Evolutionary conservation across 1,140 invertebrate genomes (phyloP), one percentile per base, ranked within the genome.

Genomic region (Orussus abietinus): DNA sequence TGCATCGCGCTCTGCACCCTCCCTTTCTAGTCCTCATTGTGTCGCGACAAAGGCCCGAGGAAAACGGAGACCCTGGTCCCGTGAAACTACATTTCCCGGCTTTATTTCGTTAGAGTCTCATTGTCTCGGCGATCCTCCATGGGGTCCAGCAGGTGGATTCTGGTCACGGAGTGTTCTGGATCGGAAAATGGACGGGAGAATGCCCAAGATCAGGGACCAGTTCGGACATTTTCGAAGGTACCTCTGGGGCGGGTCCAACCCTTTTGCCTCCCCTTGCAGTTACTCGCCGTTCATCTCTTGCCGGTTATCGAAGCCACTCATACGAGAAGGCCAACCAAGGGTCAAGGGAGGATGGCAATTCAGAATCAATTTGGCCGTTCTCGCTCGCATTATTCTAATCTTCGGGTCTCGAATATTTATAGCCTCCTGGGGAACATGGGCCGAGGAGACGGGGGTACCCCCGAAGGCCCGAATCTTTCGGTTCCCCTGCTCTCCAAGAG

Each of bases 401-500:
- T 12, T 7, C 21, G 14, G 10, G 4, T n/a, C 3, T 20, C 18
- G n/a, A 19, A 18, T 18, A 36, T 19, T 36, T 36, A 18, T 13
- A 10, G 18, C n/a, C 10, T 11, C 31, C 12, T 10, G 31, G 14
- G 10, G 31, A 7, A 6, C 14, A 7, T 9, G 7, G 14, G 34
- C n/a, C n/a, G n/a, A n/a, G n/a, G n/a, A n/a, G n/a, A n/a, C n/a
- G n/a, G n/a, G n/a, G n/a, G n/a, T n/a, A n/a, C n/a, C n/a, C n/a
- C n/a, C n/a, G n/a, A n/a, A n/a, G n/a, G n/a, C n/a, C n/a, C n/a
- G n/a, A n/a, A n/a, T n/a, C n/a, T n/a, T n/a, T n/a, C n/a, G n/a
- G n/a, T n/a, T n/a, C n/a, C n/a, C 49, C 45, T 38, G 46, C 48
- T 46, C 37, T 43, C 47, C 42, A 28, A 48, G 30, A 57, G 53